Percentiles rank a stretch among this genome's conserved stretches.
phyloP scores from a whole-genome alignment of 2,888 invertebrate genomes.

The Watsonalla cultraria region DNA sequence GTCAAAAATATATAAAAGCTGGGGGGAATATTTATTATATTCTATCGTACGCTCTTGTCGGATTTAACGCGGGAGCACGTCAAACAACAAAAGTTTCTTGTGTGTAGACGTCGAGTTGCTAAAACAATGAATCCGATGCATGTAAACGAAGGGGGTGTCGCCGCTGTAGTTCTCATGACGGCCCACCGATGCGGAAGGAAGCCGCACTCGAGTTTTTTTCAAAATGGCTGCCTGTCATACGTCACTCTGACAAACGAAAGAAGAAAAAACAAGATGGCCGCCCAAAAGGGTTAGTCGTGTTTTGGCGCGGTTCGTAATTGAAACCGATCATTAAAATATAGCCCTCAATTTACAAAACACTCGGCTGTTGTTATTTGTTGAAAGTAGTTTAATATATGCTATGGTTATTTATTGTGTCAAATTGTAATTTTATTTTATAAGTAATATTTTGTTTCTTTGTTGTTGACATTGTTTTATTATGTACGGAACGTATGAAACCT shows the following conservation, averaged over 20 bases:
- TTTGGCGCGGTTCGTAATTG: conserved; percentile 29
- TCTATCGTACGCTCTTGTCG: conserved; percentile 28
- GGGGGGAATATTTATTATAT: conserved; percentile 31
- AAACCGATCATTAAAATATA: conserved; percentile 20
- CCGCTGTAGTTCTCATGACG: conserved; percentile 71
- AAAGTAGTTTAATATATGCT: too few species aligned
- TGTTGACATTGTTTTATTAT: too few species aligned
- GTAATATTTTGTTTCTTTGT: too few species aligned
- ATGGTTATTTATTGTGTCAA: too few species aligned
- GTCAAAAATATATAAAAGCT: too few species aligned
- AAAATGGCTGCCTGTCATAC: conserved; percentile 74
- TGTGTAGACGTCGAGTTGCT: conserved; percentile 54
- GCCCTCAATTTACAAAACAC: not conserved
- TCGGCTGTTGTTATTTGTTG: not conserved
- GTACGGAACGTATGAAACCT: too few species aligned
- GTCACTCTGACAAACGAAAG: conserved; percentile 61
- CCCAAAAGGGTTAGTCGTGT: conserved; percentile 46
- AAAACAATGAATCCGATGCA: conserved; percentile 76
- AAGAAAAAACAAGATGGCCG: conserved; percentile 69
- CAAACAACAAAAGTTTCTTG: conserved; percentile 66
- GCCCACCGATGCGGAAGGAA: conserved; percentile 74
- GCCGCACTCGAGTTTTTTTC: conserved; percentile 74
- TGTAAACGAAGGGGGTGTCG: conserved; percentile 74
- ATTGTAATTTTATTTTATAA: too few species aligned
- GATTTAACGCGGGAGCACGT: conserved; percentile 47